Evolutionary conservation across 1,140 invertebrate genomes (phyloP), one percentile per base, ranked within the genome.

Genomic region (Heliothis subflexa): DNA sequence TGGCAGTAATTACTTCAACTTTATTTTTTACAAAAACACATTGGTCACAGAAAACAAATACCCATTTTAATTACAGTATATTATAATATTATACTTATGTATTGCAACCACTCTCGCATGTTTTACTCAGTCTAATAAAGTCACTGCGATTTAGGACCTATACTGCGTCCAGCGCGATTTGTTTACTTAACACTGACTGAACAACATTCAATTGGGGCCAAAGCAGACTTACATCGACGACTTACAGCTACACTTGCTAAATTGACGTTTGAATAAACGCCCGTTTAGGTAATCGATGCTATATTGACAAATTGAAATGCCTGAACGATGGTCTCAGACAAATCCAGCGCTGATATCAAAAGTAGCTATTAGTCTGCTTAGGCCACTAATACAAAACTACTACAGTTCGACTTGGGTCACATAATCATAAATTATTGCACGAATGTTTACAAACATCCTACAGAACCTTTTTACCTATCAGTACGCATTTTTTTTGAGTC

Each of bases 1-100:
- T 82, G 86, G 85, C 86, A 88, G 86, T 87, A 89, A 85, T 82
- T 87, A 82, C 74, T 86, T 88, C 74, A 83, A 81, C 81, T 87
- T 83, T 87, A 86, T 86, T 87, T 83, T 82, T 83, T 82, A 85
- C 78, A 82, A 83, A 85, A 87, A 88, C 81, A 85, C 83, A 81
- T 78, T 85, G 64, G 79, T 84, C 82, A 85, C 80, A 84, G 81
- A 82, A 80, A 87, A 87, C 81, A 81, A 85, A 81, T 80, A 84
- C 78, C 82, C 79, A 81, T 83, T 77, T 66, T 74, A 9, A 72
- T 71, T 79, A 80, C 62, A 80, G 64, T 76, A 71, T 62, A 76
- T 40, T 40, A 40, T 52, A 81, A 64, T 50, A 47, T 76, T 62
- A 72, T 74, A 62, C 57, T 62, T 74, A 74, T 61, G 72, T 75